These are phyloP conservation scores for Pionites leucogaster DNA, from an alignment of 2,113 vertebrate species.

Conservation along the genomic window DNA sequence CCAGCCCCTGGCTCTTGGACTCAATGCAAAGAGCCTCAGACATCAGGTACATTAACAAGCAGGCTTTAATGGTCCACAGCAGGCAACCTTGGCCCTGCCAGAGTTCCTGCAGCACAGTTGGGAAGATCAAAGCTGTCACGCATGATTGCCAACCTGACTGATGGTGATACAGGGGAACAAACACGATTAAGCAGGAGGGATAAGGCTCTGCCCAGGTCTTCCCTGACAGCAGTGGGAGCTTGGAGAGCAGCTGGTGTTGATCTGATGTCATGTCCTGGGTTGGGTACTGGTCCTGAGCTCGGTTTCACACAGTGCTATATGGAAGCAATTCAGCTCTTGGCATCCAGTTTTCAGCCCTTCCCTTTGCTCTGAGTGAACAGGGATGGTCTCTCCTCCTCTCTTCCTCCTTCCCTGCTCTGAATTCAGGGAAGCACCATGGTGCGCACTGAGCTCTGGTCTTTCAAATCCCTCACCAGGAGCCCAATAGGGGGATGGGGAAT, in stretches of 20 bases:
- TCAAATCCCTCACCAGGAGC: neutral
- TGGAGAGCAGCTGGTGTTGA: neutral
- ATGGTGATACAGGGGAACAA: neutral
- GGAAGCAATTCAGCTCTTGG: neutral
- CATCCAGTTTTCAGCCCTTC: neutral
- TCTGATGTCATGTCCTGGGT: neutral
- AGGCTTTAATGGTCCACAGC: constrained; percentile 33
- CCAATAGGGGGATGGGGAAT: neutral
- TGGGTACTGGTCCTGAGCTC: rapidly evolving
- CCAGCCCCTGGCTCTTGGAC: neutral
- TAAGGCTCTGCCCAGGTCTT: neutral
- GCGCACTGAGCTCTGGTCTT: neutral
- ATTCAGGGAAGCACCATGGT: rapidly evolving
- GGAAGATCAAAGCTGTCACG: constrained; percentile 3
- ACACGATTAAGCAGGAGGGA: neutral
- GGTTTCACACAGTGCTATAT: neutral
- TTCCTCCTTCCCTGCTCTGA: rapidly evolving
- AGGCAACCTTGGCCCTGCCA: constrained; percentile 3
- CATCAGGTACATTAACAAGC: neutral
- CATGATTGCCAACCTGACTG: neutral
- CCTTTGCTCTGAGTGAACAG: neutral
- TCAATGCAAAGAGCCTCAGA: neutral
- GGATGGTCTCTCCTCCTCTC: neutral
- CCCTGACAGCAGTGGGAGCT: neutral
- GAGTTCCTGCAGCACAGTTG: neutral